Evolutionary conservation across 2,113 vertebrate species (phyloP), one percentile per base, ranked within the genome.

Genomic region (Diadophis punctatus): DNA sequence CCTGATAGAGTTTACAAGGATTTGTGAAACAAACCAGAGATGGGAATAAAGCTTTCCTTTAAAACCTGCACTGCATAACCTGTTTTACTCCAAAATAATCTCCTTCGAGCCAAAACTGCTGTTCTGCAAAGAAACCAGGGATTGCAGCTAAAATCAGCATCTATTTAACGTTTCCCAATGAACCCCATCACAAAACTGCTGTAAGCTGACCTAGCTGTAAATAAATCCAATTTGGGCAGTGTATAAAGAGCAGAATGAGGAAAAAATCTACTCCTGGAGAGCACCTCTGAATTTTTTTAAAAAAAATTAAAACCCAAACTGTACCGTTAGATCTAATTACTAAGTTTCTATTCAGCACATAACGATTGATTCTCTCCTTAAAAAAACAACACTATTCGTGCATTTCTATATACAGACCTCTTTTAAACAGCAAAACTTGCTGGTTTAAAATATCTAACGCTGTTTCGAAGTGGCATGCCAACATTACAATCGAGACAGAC

Each of bases 21-120:
- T 96, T 96, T 95, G 96, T 93, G 94, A 92, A 94, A 95, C 86
- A 93, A 90, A 88, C 34, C 11, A 95, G 95, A 96, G 86, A 91
- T 94, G 74, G n/a, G 74, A 88, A 91, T 96, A 96, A 96, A 96
- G 93, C 92, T 56, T 39, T 39, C 23, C 60, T 12, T 87, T 94
- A 91, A 3, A 90, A 80, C 18, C 68, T 46, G 12, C 58, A n/a
- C 10, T 48, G 60, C 16, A 60, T 60, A 51, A 74, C 51, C 87
- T 30, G 16, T 43, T 92, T 92, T 88, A 53, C 56, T 53, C 48
- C 25, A 80, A 63, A 92, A 52, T 80, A 92, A 88, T 55, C 34
- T 63, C 39, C 53, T 92, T 52, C 23, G 51, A 87, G 46, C 51
- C 30, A 88, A 56, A 55, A 39, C 16, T 39, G 34, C 27, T 84